Evolutionary conservation across 2,113 vertebrate species (phyloP).

Genomic region (Gobius niger): DNA sequence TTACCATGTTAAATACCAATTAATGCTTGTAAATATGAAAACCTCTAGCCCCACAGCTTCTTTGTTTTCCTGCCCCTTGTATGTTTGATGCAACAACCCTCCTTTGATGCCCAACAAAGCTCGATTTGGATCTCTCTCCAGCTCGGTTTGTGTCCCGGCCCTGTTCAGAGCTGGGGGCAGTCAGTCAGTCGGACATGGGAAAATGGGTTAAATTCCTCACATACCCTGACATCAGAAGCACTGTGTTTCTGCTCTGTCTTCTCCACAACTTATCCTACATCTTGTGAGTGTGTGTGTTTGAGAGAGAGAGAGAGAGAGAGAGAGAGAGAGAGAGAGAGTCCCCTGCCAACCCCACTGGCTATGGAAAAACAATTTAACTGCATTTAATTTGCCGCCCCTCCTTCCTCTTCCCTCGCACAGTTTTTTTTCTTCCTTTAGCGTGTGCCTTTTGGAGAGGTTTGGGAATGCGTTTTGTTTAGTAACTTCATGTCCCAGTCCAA

Average conservation of each 20-base stretch:
- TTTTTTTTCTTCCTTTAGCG: slow-evolving; percentile 36
- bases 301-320: no score
- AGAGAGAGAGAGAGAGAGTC: slow-evolving; percentile 18
- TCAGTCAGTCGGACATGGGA: slow-evolving; percentile 43
- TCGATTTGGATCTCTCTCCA: neutral
- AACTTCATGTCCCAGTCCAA: slow-evolving; percentile 26
- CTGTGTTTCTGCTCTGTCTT: slow-evolving; percentile 49
- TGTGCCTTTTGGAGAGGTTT: slow-evolving; percentile 59
- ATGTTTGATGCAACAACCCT: no score
- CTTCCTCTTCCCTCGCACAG: slow-evolving; percentile 24
- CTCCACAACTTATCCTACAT: slow-evolving; percentile 62
- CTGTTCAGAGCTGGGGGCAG: slow-evolving; percentile 19
- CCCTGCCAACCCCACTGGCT: slow-evolving; percentile 73
- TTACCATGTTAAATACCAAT: no score
- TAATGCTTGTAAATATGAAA: no score
- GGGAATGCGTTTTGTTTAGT: slow-evolving; percentile 57
- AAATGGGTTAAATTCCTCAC: slow-evolving; percentile 71
- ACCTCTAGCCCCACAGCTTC: no score
- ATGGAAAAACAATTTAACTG: slow-evolving; percentile 80
- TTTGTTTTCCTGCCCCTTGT: no score
- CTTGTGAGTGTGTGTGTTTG: slow-evolving; percentile 46
- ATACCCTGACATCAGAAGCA: slow-evolving; percentile 58
- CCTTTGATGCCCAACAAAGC: no score
- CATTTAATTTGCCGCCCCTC: slow-evolving; percentile 70
- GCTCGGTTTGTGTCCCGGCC: slow-evolving; percentile 1